Evolutionary conservation across 2,113 vertebrate species (phyloP).

Genomic region (Chaetorhynchus papuensis): DNA sequence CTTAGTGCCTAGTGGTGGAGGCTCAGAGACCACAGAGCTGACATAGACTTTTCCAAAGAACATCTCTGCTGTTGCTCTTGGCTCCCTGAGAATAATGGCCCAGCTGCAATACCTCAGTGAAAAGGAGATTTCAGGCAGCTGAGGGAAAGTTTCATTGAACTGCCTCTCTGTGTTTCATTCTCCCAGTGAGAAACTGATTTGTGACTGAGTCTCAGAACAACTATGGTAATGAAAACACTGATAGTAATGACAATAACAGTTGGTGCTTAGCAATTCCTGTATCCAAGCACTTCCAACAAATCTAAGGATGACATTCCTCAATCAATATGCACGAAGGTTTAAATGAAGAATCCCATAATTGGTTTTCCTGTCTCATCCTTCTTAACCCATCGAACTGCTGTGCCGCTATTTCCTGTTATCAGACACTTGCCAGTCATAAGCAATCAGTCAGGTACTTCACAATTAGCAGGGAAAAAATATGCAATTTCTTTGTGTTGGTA

Average conservation of each 20-base stretch:
- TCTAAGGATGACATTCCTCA: not conserved
- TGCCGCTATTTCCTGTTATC: not conserved
- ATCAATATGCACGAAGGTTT: not conserved
- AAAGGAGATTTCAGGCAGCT: not conserved
- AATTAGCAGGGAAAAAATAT: not conserved
- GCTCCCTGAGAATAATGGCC: not conserved
- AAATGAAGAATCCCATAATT: not conserved
- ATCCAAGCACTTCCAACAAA: not conserved
- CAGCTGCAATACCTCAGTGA: not conserved
- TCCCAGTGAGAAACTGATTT: not conserved
- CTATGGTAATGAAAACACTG: not conserved
- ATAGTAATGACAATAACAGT: not conserved
- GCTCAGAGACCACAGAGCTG: not conserved
- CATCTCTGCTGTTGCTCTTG: not conserved
- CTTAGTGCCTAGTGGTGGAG: not conserved
- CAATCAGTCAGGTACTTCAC: slow-evolving; percentile 17
- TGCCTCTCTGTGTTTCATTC: not conserved
- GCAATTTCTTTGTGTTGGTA: not conserved
- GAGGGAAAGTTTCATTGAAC: not conserved
- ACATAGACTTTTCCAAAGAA: not conserved
- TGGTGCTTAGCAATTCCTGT: not conserved
- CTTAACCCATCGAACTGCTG: not conserved
- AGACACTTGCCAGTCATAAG: slow-evolving; percentile 20
- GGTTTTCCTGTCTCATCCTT: not conserved
- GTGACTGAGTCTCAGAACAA: not conserved